Conservation (phyloP, 2,113 vertebrate genomes). For the Myotis yumanensis region DNA sequence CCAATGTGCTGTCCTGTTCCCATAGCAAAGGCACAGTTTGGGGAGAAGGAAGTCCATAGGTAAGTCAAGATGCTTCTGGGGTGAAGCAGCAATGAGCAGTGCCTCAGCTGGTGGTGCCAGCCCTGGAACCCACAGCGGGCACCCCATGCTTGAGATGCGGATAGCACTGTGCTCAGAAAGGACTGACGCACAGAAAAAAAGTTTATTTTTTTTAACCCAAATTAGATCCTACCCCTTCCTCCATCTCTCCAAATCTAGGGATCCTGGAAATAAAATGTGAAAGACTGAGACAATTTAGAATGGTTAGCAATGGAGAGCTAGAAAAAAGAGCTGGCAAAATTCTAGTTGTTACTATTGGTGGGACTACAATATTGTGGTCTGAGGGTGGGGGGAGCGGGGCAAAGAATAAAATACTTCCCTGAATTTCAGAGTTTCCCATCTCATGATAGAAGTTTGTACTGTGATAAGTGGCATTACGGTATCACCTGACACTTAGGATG, state of each 20-base stretch:
- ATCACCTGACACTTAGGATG: not conserved
- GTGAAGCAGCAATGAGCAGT: not conserved
- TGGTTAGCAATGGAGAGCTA: not conserved
- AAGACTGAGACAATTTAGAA: not conserved
- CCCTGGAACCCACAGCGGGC: no score
- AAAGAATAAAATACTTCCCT: not conserved
- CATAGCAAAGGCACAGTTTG: not conserved
- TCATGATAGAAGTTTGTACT: not conserved
- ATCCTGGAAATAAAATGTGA: not conserved
- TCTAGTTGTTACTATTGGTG: not conserved
- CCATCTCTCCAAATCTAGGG: not conserved
- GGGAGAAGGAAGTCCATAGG: not conserved
- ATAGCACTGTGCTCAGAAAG: not conserved
- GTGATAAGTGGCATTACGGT: not conserved
- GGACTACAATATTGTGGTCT: not conserved
- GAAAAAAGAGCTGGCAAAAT: not conserved
- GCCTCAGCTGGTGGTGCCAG: not conserved
- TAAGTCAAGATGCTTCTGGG: not conserved
- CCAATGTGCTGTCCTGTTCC: not conserved
- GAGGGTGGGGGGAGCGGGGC: fast-evolving
- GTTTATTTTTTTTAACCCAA: not conserved
- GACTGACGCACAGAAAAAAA: not conserved
- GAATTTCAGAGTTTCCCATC: not conserved
- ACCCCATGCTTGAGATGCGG: not conserved
- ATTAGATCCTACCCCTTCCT: not conserved